Evolutionary conservation across 2,113 vertebrate genomes (phyloP), one percentile per base, ranked within the genome.

Genomic region (Natator depressus): DNA sequence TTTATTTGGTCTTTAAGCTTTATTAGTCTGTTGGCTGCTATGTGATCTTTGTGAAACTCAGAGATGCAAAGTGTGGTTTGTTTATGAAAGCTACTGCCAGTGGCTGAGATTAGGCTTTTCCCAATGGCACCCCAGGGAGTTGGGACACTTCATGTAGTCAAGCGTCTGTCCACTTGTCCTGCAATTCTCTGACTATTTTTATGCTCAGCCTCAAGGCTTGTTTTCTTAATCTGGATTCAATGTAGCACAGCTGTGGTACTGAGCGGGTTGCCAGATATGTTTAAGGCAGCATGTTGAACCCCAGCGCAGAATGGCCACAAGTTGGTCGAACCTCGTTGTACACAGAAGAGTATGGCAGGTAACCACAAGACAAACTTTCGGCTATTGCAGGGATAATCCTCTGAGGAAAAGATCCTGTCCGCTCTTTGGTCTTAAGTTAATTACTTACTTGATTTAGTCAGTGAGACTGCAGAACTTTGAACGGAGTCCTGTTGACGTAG

Each of bases 1-100:
- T 94, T 97, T 93, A 96, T 86, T 85, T 91, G 87, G 49, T 29
- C 89, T 96, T 95, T 96, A 96, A 95, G 89, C 55, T 94, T 96
- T 93, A 95, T 82, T 93, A 93, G 69, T 53, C 47, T 82, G 84
- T 82, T 97, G 88, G 85, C 42, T 96, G 65, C 85, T 89, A 84
- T 65, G 89, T 91, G 88, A 97, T 87, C 87, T 95, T 96, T 97
- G 88, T 93, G 91, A 95, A 90, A 93, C 47, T 75, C 53, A n/a
- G 55, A 51, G 76, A 89, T 89, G 91, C n/a, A 94, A 97, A 94
- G 87, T 65, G 75, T 82, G 91, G 29, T 59, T 84, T 85, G 89
- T 96, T 97, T 95, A 80, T 88, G 87, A 84, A 97, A 65, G 31
- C 69, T 76, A 90, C 29, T 69, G 91, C 82, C 78, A 83, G 83